Evolutionary conservation across 1,140 invertebrate genomes (phyloP), one percentile per base, ranked within the genome.

Genomic region (Caenorhabditis inopinata): DNA sequence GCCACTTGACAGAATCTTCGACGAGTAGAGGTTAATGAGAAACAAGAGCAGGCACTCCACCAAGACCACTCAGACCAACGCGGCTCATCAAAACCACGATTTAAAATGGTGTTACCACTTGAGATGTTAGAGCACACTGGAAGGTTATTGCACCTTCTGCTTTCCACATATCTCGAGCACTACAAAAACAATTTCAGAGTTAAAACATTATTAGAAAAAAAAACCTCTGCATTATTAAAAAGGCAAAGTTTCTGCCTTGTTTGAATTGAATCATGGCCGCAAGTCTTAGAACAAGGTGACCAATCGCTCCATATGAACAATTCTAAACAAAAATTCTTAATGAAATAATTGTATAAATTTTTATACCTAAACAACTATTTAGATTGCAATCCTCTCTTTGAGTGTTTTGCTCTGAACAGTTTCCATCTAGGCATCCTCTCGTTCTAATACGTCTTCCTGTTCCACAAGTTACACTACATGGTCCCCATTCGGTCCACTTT

Each of bases 1-100:
- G 46, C 49, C 25, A 88, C 84, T n/a, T 53, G 68, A 78, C 87
- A 87, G 58, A 81, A 87, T 11, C 87, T 83, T 11, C 87, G 85
- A 21, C 86, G 77, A 29, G 85, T 87, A 47, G 85, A 74, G 16
- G 74, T 86, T 38, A 85, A 73, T 14, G 87, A 85, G 76, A 87
- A 87, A 73, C 86, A 87, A 32, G 78, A 81, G 48, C 86, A 88
- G 5, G 76, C 76, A 11, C 78, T 83, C 81, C 84, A 88, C 27
- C 53, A 62, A 35, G 79, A 84, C 86, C 86, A 87, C 7, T 85
- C 79, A 14, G 78, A 82, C 86, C 87, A 87, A 32, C 21, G 48
- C 27, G 87, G 86, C 18, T 68, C 79, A 49, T 68, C 42, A 49
- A 49, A 46, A 38, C n/a, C 2, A 16, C 32, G 47, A 18, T 49